Evolutionary conservation across 1,140 invertebrate genomes (phyloP).

Genomic region (Philotrypesis tridentata): DNA sequence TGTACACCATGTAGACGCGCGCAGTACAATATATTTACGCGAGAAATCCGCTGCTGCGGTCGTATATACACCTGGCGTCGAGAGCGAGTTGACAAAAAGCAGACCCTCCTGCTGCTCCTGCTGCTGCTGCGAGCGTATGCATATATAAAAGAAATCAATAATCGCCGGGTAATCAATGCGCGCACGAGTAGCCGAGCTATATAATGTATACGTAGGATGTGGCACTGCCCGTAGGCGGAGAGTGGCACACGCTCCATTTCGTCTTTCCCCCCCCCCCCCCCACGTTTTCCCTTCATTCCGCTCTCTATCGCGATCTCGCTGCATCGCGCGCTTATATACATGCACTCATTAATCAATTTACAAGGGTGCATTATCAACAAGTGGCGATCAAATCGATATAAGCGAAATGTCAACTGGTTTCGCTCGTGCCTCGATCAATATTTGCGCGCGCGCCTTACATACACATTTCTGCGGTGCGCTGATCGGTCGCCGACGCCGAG

Average conservation of each 20-base stretch:
- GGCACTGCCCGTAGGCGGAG: background rate
- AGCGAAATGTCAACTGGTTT: background rate
- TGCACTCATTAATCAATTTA: background rate
- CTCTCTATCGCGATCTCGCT: no score
- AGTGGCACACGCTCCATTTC: background rate
- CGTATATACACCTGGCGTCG: background rate
- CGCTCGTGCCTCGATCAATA: no score
- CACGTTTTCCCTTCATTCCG: no score
- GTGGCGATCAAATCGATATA: background rate
- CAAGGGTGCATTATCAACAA: background rate
- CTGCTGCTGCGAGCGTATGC: background rate
- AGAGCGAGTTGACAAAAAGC: background rate
- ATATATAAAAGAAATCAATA: background rate
- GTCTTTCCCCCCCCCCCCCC: background rate
- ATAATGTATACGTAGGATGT: background rate
- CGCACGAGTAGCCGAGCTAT: background rate
- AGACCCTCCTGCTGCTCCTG: no score
- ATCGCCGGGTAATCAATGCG: background rate
- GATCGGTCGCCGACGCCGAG: no score
- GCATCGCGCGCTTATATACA: background rate
- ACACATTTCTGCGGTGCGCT: no score
- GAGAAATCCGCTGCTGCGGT: background rate
- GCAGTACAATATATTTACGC: no score
- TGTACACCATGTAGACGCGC: no score
- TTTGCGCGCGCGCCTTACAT: no score